Base-by-base conservation (phyloP, 1,140 invertebrate genomes). In the Micrasema minimum region DNA sequence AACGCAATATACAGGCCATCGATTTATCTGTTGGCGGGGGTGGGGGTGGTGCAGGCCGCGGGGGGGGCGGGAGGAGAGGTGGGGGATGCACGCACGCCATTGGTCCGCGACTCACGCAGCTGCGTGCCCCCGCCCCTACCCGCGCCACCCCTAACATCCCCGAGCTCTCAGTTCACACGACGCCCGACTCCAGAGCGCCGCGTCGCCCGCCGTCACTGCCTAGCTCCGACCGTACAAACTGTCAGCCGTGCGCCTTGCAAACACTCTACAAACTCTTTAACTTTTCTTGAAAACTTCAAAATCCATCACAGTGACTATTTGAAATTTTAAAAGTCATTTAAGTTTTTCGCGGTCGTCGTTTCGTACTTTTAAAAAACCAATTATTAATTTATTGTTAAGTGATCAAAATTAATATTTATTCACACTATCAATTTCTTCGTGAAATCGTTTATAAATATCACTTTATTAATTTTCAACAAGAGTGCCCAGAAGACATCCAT, bases 51-150 rank as follows among this genome's bases (percentile, higher is more conserved):
- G 79, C 79, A 79, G 80, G 79, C 79, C 78, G 80, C 79, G 80
- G 79, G 80, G 77, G 71, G 18, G 14, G 62, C 10, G 71, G 16
- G 41, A 78, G 78, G 78, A 79, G 80, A 79, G 80, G 80, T 78
- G 81, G 80, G 80, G 79, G 81, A 77, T 80, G 77, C 82, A 84
- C 82, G 82, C 82, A 84, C 79, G 79, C 81, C 72, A 84, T 84
- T 84, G 83, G 83, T 80, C 82, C 80, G 78, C 78, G 78, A 77
- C 79, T 78, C 78, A 77, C 78, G 77, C 79, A 79, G 75, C 77
- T 75, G 73, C 69, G 77, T 77, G 81, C 83, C 79, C 78, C 79
- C 76, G 77, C 78, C 76, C 72, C 77, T 66, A 76, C 65, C 79
- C 75, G 51, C 43, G 64, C 65, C 31, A 20, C 31, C 48, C 26